Conservation (phyloP, 2,888 invertebrate species). For the Thecophora atra region DNA sequence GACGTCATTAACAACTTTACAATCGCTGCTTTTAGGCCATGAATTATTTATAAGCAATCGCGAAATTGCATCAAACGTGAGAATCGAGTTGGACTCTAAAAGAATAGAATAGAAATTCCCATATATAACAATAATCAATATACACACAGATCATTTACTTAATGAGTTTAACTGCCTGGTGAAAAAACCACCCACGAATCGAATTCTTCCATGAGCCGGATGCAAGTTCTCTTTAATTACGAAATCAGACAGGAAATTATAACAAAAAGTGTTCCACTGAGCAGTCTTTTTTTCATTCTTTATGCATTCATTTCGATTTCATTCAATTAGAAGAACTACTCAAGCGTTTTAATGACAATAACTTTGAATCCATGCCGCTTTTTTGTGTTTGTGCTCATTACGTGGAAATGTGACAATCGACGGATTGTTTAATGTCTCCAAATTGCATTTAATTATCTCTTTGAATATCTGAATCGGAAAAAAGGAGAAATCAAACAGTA, state of each 20-base stretch:
- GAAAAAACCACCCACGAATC: background rate
- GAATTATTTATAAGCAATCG: slow-evolving; percentile 2
- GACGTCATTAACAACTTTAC: no score
- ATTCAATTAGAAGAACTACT: background rate
- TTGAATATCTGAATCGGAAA: background rate
- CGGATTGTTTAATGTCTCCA: background rate
- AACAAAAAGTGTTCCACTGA: no score
- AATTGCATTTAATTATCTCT: background rate
- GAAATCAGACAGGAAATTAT: no score
- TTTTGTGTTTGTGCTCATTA: background rate
- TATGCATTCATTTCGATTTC: no score
- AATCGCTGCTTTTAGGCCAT: background rate
- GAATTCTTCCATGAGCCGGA: no score
- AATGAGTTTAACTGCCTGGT: background rate
- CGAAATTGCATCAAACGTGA: background rate
- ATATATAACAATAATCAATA: no score
- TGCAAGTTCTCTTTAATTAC: no score
- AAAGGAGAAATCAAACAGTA: background rate
- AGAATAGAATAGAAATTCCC: background rate
- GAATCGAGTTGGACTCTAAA: background rate
- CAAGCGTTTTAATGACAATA: background rate
- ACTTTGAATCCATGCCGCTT: background rate
- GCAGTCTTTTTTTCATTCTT: no score
- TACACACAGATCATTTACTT: background rate
- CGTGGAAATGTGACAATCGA: background rate